Evolutionary conservation across 2,797 vertebrate genomes (phyloP).

Genomic region (Ptychadena robeensis): DNA sequence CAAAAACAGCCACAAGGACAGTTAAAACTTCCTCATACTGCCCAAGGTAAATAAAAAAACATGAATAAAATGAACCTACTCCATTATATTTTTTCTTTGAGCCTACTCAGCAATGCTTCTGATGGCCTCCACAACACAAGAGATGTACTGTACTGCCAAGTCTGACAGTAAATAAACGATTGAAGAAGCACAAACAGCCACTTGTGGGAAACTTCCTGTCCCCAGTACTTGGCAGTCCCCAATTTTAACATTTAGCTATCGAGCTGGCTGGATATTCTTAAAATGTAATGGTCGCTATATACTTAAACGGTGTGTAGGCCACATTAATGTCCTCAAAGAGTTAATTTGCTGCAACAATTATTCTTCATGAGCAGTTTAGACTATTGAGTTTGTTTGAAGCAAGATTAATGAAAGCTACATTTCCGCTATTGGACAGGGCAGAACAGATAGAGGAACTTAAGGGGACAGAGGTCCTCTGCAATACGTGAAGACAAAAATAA

Average conservation of each 20-base stretch:
- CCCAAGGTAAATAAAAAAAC: too few relatives aligned
- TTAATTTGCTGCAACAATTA: neutral
- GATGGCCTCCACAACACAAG: neutral
- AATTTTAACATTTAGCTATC: neutral
- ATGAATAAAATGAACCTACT: too few relatives aligned
- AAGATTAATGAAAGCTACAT: neutral
- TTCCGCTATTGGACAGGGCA: neutral
- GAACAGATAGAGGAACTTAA: neutral
- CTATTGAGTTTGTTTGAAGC: neutral
- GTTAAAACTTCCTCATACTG: too few relatives aligned
- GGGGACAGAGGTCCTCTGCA: neutral
- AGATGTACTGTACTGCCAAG: neutral
- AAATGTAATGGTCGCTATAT: neutral
- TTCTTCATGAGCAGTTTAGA: neutral
- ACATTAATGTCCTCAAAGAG: neutral
- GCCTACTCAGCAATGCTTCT: neutral
- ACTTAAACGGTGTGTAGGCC: neutral
- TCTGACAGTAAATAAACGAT: too few relatives aligned
- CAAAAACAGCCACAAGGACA: too few relatives aligned
- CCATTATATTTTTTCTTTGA: too few relatives aligned
- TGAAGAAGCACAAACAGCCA: neutral
- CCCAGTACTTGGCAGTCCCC: neutral
- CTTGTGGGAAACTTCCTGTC: conserved; percentile 11
- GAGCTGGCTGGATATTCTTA: neutral
- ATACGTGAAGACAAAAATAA: neutral